Conservation (phyloP, 2,797 vertebrate species). For the Xerus rutilus region DNA sequence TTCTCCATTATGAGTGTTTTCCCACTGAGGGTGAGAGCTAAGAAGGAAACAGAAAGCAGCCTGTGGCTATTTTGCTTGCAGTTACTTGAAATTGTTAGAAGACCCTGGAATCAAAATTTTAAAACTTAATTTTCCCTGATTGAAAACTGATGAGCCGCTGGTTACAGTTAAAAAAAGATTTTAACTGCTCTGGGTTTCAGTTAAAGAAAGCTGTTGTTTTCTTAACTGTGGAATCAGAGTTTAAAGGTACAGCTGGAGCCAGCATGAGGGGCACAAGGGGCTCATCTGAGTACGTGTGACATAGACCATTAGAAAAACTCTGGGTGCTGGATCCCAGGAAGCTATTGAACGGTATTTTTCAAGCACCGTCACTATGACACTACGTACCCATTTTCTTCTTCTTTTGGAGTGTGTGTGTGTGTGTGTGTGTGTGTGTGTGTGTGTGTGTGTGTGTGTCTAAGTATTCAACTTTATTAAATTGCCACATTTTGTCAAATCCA, state of each 20-base stretch:
- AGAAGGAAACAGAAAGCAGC: background rate
- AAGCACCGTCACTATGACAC: background rate
- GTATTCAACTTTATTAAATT: too few species aligned
- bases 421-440: too few species aligned
- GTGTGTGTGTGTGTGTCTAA: too few species aligned
- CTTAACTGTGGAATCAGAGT: background rate
- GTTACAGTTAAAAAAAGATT: background rate
- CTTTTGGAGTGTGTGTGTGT: too few species aligned
- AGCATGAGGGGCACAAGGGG: background rate
- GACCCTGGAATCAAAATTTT: background rate
- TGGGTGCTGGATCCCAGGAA: too few species aligned
- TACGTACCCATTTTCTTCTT: background rate
- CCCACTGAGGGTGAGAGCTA: background rate
- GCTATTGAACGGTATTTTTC: background rate
- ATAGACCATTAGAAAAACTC: background rate
- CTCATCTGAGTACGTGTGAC: background rate
- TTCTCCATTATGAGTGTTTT: background rate
- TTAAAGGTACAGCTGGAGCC: background rate
- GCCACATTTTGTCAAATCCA: too few species aligned
- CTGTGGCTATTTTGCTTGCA: background rate
- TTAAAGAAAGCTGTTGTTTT: background rate
- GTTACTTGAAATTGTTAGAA: conserved; percentile 17
- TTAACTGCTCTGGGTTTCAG: background rate
- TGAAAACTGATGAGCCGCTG: background rate
- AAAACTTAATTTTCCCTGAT: background rate